Percentiles rank a stretch among this genome's conserved stretches.
Conservation (phyloP, 2,888 invertebrate genomes). For the Oxyteleia sp. region DNA sequence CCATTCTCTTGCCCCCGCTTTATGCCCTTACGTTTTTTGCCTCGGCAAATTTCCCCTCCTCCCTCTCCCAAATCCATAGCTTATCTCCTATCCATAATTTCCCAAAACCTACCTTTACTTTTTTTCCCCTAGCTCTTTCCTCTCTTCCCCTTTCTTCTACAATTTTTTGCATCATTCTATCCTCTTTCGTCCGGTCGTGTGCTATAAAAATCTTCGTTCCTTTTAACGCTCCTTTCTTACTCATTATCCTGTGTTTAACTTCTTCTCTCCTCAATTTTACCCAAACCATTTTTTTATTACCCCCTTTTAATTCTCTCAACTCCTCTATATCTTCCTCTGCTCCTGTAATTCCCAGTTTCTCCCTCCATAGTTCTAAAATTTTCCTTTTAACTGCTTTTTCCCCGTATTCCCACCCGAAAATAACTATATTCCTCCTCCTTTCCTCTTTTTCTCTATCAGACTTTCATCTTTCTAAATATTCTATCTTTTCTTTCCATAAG, state of each 20-base stretch:
- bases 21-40: not conserved
- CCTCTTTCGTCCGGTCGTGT: not conserved
- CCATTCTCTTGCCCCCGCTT: not conserved
- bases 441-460: conserved; percentile 1
- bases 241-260: not conserved
- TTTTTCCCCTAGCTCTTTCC: not conserved
- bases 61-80: not conserved
- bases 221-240: not conserved
- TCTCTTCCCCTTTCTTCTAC: not conserved
- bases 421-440: not conserved
- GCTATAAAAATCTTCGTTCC: conserved; percentile 1
- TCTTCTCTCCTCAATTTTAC: not conserved
- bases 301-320: not conserved
- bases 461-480: not conserved
- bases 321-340: not conserved
- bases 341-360: not conserved
- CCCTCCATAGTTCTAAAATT: not conserved
- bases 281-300: not conserved
- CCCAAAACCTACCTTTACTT: conserved; percentile 1
- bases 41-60: not conserved
- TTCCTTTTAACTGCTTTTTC: not conserved
- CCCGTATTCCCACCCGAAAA: not conserved
- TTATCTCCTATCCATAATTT: not conserved
- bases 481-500: too few relatives aligned
- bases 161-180: conserved; percentile 15